Percentiles rank a stretch among this genome's conserved stretches.
phyloP scores from a whole-genome alignment of 2,888 invertebrate genomes.

The Caenorhabditis japonica region DNA sequence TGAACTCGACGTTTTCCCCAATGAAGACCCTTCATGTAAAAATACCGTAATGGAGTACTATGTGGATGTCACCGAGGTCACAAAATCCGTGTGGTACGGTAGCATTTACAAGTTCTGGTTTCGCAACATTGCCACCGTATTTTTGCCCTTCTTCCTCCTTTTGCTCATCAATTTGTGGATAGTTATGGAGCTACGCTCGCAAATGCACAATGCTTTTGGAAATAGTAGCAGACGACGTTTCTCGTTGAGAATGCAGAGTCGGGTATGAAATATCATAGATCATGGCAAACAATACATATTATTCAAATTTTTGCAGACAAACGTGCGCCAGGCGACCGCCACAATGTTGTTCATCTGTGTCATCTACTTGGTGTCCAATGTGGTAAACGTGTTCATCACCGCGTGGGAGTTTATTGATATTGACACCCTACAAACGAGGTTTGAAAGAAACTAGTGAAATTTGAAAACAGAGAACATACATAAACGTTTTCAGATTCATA shows the following conservation, averaged over 20 bases:
- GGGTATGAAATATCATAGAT: constrained; percentile 9
- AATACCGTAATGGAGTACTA: constrained; percentile 57
- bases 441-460: neutral
- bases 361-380: constrained; percentile 56
- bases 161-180: constrained; percentile 53
- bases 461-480: neutral
- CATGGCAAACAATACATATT: neutral
- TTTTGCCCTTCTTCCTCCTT: constrained; percentile 57
- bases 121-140: constrained; percentile 56
- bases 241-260: constrained; percentile 39
- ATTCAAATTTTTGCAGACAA: constrained; percentile 44
- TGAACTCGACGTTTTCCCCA: constrained; percentile 56
- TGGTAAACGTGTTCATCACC: constrained; percentile 58
- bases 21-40: constrained; percentile 45
- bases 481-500: constrained; percentile 40
- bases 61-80: constrained; percentile 53
- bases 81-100: constrained; percentile 53
- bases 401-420: constrained; percentile 62
- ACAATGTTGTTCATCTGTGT: constrained; percentile 56
- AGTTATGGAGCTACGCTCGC: constrained; percentile 51
- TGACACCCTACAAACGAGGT: constrained; percentile 38
- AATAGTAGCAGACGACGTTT: constrained; percentile 32
- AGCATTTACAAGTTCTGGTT: constrained; percentile 59
- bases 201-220: constrained; percentile 41
- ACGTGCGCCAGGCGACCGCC: constrained; percentile 57